Percentiles rank a stretch among this genome's conserved stretches.
phyloP scores from a whole-genome alignment of 2,888 invertebrate species.

The Bibio marci region DNA sequence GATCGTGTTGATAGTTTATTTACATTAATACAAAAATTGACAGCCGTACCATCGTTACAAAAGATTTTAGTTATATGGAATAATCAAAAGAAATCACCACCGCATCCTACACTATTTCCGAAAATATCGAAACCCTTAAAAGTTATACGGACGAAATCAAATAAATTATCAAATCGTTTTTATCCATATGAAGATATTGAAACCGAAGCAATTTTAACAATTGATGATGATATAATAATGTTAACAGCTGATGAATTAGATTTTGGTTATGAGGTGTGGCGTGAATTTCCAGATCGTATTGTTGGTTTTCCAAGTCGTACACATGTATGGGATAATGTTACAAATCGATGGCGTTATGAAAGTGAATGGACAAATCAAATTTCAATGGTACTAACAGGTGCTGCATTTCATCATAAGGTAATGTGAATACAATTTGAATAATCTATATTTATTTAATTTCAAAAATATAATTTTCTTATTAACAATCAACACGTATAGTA shows the following conservation, averaged over 20 bases:
- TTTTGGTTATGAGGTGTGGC: slow-evolving; percentile 89
- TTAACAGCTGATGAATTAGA: slow-evolving; percentile 88
- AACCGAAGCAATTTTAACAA: slow-evolving; percentile 87
- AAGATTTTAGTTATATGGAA: slow-evolving; percentile 94
- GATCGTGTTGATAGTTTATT: slow-evolving; percentile 82
- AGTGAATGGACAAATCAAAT: slow-evolving; percentile 95
- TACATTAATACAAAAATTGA: slow-evolving; percentile 66
- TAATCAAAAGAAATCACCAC: slow-evolving; percentile 81
- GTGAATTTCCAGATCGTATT: slow-evolving; percentile 89
- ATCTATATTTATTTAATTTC: slow-evolving; percentile 1
- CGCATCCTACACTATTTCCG: slow-evolving; percentile 73
- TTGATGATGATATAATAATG: slow-evolving; percentile 95
- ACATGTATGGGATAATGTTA: slow-evolving; percentile 83
- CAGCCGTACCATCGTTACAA: slow-evolving; percentile 73
- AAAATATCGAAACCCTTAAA: slow-evolving; percentile 75
- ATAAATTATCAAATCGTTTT: slow-evolving; percentile 89
- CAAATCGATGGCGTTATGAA: slow-evolving; percentile 78
- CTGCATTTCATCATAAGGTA: slow-evolving; percentile 90
- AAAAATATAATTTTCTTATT: too few species aligned
- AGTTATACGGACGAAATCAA: slow-evolving; percentile 77
- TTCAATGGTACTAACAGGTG: slow-evolving; percentile 92
- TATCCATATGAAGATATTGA: slow-evolving; percentile 92
- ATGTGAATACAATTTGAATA: too few species aligned
- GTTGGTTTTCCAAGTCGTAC: slow-evolving; percentile 82
- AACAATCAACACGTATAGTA: too few species aligned